Evolutionary conservation across 2,797 vertebrate genomes (phyloP).

Genomic region (Rhinichthys osculus): DNA sequence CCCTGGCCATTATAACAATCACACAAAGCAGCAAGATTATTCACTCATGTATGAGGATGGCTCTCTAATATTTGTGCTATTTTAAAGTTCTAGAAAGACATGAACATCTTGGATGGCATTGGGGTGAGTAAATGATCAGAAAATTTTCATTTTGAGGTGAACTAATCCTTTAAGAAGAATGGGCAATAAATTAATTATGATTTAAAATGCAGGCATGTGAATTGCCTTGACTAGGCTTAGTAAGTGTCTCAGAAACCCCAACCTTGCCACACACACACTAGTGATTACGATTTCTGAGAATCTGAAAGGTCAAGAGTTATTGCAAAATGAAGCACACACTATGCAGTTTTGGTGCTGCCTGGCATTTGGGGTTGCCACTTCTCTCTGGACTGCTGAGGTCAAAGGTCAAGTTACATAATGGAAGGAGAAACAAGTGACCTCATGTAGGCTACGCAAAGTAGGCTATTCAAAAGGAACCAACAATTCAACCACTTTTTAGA

Average conservation of each 20-base stretch:
- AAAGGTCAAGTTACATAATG: constrained; percentile 45
- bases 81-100: background rate
- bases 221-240: background rate
- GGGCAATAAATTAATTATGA: background rate
- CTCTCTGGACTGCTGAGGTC: constrained; percentile 43
- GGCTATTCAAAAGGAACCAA: constrained; percentile 41
- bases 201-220: background rate
- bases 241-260: no score
- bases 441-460: background rate
- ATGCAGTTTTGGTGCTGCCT: background rate
- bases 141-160: no score
- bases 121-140: no score
- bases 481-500: background rate
- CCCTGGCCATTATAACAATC: constrained; percentile 39
- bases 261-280: background rate
- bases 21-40: constrained; percentile 12
- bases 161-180: background rate
- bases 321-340: constrained; percentile 1
- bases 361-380: constrained; percentile 33
- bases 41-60: background rate
- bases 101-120: no score
- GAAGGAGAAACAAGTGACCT: constrained; percentile 46
- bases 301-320: constrained; percentile 3
- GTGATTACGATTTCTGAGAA: background rate
- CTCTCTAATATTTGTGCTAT: background rate